Conservation (phyloP, 2,797 vertebrate species). For the Siniperca scherzeri region DNA sequence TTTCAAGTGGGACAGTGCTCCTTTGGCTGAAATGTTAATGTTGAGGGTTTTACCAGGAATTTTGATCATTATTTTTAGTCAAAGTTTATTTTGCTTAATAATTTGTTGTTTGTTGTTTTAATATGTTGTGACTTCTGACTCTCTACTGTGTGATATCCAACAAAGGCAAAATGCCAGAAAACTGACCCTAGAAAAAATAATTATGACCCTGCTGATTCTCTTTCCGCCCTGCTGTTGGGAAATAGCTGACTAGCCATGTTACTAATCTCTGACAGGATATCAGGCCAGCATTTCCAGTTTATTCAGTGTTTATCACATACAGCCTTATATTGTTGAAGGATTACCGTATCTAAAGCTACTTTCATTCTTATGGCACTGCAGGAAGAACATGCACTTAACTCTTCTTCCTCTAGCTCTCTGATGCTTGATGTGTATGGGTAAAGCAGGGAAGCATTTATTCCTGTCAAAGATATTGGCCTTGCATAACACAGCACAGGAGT, state of each 20-base stretch:
- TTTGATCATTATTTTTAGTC: not conserved
- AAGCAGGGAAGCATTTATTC: not conserved
- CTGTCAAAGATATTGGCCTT: not conserved
- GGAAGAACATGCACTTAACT: not conserved
- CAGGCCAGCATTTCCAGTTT: not conserved
- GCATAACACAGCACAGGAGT: not conserved
- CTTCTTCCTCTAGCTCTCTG: not conserved
- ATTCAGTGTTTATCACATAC: not conserved
- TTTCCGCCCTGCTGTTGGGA: not conserved
- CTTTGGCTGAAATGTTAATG: not conserved
- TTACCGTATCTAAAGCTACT: not conserved
- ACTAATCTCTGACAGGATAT: slow-evolving; percentile 6
- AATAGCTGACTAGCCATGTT: not conserved
- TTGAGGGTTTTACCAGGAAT: not conserved
- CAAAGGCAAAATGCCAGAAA: not conserved
- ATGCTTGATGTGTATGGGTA: not conserved
- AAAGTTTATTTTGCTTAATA: not conserved
- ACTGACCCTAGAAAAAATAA: not conserved
- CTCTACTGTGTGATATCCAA: not conserved
- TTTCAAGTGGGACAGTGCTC: not conserved
- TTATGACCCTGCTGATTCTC: not conserved
- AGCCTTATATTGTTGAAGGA: not conserved
- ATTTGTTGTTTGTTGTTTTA: no score
- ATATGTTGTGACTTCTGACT: not conserved
- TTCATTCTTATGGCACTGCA: not conserved